Evolutionary conservation across 1,140 invertebrate genomes (phyloP).

Genomic region (Alviniconcha marisindica): DNA sequence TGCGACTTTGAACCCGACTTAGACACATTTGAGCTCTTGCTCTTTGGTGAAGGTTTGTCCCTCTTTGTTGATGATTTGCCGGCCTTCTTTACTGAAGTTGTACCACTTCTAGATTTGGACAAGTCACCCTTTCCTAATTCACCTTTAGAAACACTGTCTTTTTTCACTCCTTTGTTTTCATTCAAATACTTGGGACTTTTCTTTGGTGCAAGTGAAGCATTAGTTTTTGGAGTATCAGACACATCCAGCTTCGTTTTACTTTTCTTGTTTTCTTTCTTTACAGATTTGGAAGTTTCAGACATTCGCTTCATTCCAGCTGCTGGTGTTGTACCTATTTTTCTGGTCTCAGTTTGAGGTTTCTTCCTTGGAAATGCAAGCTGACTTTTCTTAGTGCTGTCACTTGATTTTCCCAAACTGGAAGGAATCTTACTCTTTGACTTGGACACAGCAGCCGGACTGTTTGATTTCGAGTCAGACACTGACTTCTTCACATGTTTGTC

Average conservation of each 20-base stretch:
- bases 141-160: background rate
- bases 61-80: background rate
- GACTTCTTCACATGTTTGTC: background rate
- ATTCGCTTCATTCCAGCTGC: background rate
- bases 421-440: no score
- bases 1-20: background rate
- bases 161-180: background rate
- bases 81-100: background rate
- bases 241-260: background rate
- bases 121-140: background rate
- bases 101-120: background rate
- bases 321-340: background rate
- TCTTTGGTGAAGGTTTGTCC: background rate
- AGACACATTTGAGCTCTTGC: background rate
- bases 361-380: no score
- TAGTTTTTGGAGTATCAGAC: background rate
- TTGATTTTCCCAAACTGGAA: no score
- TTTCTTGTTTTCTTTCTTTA: no score
- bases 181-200: background rate
- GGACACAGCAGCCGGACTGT: no score
- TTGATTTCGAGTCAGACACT: background rate
- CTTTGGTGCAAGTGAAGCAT: background rate
- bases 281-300: background rate
- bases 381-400: background rate
- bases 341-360: background rate